These are phyloP conservation scores for Sus scrofa DNA, from an alignment of 2,113 vertebrate genomes.

Conservation along the genomic window DNA sequence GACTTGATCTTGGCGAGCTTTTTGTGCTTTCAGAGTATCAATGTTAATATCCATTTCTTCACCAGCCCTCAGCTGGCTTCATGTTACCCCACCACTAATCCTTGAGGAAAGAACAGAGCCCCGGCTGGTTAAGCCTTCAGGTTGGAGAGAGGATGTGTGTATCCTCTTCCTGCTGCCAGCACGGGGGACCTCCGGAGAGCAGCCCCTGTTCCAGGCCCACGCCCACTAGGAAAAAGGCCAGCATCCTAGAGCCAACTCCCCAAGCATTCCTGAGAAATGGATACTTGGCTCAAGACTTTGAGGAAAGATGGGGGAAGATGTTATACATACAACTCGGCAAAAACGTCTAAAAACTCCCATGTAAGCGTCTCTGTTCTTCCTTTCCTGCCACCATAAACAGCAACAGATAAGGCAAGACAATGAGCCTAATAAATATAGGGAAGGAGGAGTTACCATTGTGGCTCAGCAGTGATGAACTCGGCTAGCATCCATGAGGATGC, in stretches of 20 bases:
- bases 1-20: neutral
- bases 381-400: neutral
- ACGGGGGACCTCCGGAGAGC: fast-evolving
- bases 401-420: neutral
- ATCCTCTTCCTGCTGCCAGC: neutral
- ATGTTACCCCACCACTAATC: neutral
- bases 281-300: neutral
- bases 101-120: neutral
- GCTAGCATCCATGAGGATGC: no score
- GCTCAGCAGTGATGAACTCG: no score
- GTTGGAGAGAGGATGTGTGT: neutral
- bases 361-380: neutral
- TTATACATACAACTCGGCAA: neutral
- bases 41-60: neutral
- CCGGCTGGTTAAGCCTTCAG: fast-evolving
- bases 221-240: neutral
- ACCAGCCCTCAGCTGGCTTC: neutral
- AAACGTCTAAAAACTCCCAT: neutral
- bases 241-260: neutral
- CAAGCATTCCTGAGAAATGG: neutral
- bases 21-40: neutral
- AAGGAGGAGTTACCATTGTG: no score
- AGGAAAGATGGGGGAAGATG: neutral
- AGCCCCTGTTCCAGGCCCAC: neutral
- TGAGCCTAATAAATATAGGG: neutral